These are phyloP conservation scores for Andrena haemorrhoa DNA, from an alignment of 2,888 invertebrate genomes.

Conservation along the genomic window DNA sequence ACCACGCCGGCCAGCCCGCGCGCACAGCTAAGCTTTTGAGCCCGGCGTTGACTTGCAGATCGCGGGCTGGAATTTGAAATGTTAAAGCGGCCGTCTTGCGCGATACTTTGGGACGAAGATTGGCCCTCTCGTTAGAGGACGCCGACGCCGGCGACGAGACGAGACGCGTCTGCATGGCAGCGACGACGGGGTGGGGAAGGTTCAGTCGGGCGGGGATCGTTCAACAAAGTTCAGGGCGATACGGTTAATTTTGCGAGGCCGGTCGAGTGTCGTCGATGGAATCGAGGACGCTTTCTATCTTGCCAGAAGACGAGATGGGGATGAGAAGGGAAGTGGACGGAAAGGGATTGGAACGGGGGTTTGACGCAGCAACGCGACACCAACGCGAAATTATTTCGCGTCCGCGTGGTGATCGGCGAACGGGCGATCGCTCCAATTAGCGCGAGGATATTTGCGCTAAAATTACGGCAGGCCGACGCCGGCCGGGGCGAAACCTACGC, in stretches of 20 bases:
- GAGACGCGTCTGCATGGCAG: no score
- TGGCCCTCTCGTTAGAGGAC: slow-evolving; percentile 21
- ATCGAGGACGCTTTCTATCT: not conserved
- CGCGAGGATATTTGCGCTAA: slow-evolving; percentile 82
- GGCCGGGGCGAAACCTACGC: slow-evolving; percentile 77
- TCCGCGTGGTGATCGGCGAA: slow-evolving; percentile 62
- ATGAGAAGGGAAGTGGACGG: not conserved
- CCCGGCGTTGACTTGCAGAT: slow-evolving; percentile 67
- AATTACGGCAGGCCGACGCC: slow-evolving; percentile 75
- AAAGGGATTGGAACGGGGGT: not conserved
- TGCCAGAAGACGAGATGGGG: not conserved
- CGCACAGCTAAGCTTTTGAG: slow-evolving; percentile 67
- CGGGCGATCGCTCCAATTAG: slow-evolving; percentile 79
- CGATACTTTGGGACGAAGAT: slow-evolving; percentile 37
- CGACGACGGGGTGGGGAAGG: not conserved
- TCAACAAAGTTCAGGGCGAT: not conserved
- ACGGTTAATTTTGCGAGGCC: slow-evolving; percentile 11
- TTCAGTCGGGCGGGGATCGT: no score
- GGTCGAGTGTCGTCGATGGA: not conserved
- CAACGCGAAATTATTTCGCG: slow-evolving; percentile 63
- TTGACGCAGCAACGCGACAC: not conserved
- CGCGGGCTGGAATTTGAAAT: slow-evolving; percentile 61
- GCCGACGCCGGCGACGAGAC: not conserved
- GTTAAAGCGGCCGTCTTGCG: slow-evolving; percentile 58
- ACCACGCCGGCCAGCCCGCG: slow-evolving; percentile 40